Evolutionary conservation across 2,113 vertebrate species (phyloP).

Genomic region (Pristiophorus japonicus): DNA sequence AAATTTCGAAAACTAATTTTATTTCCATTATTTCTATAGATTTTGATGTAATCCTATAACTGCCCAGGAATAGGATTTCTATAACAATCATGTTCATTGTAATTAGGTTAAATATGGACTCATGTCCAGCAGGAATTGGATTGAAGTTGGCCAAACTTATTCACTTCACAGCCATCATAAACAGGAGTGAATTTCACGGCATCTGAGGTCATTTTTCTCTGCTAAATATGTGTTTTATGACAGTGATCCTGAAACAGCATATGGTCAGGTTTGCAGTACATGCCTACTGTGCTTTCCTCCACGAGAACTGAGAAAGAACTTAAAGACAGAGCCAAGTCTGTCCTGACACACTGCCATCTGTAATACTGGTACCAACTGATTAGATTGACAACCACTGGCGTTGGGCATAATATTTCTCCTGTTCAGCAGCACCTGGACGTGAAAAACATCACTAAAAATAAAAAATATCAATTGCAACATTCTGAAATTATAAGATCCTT

Average conservation of each 20-base stretch:
- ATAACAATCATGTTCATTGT: not conserved
- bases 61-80: not conserved
- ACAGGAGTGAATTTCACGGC: not conserved
- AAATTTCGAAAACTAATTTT: not conserved
- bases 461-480: not conserved
- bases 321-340: not conserved
- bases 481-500: not conserved
- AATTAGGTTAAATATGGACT: not conserved
- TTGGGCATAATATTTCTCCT: not conserved
- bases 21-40: not conserved
- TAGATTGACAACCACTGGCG: not conserved
- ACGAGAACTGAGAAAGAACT: not conserved
- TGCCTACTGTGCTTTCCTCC: not conserved
- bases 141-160: not conserved
- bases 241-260: not conserved
- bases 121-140: not conserved
- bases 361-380: not conserved
- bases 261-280: not conserved
- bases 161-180: not conserved
- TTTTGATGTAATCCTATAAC: not conserved
- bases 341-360: not conserved
- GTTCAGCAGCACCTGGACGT: not conserved
- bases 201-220: not conserved
- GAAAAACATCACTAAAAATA: not conserved
- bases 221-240: not conserved